Evolutionary conservation across 2,113 vertebrate species (phyloP).

Genomic region (Leucopsar rothschildi): DNA sequence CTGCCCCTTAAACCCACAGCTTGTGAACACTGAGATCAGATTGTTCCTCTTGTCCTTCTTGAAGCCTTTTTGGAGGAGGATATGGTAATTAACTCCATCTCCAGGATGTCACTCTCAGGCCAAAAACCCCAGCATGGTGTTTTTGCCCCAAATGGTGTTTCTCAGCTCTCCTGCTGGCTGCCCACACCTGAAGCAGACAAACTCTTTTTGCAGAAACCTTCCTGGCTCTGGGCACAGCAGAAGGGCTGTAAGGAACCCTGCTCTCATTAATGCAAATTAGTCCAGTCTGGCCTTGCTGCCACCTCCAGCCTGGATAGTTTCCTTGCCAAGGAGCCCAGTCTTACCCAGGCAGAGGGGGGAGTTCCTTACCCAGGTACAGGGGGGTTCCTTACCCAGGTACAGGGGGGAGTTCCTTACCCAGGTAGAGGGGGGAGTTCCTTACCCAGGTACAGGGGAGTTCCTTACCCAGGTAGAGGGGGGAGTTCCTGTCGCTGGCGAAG

Average conservation of each 20-base stretch:
- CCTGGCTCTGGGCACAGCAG: neutral
- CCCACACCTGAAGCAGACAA: neutral
- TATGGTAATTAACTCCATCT: rapidly evolving
- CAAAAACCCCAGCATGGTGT: neutral
- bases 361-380: too few relatives aligned
- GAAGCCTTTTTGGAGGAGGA: neutral
- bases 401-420: conserved; percentile 72
- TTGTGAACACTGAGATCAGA: neutral
- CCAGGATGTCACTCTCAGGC: neutral
- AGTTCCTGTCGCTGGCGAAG: conserved; percentile 86
- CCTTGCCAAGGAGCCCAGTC: neutral
- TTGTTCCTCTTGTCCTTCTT: neutral
- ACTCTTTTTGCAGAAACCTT: neutral
- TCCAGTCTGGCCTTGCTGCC: neutral
- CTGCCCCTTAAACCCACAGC: neutral
- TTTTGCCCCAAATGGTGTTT: neutral
- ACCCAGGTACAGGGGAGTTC: too few relatives aligned
- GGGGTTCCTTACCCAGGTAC: too few relatives aligned
- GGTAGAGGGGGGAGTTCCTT: conserved; percentile 89
- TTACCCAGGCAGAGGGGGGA: neutral
- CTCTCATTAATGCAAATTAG: neutral
- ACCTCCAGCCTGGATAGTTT: too few relatives aligned
- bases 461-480: conserved; percentile 89
- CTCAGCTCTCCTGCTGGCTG: neutral
- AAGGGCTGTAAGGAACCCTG: rapidly evolving